Conservation (phyloP, 2,797 vertebrate genomes). For the Oreochromis mossambicus region DNA sequence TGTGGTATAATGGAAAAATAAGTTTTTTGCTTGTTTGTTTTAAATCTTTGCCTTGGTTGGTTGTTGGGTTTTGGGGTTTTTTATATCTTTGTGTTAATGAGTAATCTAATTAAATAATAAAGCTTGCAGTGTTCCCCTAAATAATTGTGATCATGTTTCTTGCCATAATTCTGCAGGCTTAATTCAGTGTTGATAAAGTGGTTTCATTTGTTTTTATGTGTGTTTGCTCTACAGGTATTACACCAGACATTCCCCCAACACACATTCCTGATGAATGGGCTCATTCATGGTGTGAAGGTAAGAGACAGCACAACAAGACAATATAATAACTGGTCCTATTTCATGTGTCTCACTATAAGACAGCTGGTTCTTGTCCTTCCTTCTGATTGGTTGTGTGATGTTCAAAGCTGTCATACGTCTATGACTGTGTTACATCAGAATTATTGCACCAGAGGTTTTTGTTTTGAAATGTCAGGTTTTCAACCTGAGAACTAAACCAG, state of each 20-base stretch:
- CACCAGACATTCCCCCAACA: constrained; percentile 91
- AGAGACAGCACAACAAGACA: constrained; percentile 4
- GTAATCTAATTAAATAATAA: not conserved
- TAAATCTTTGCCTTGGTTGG: not conserved
- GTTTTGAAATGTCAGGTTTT: not conserved
- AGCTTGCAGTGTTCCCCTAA: not conserved
- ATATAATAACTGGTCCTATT: not conserved
- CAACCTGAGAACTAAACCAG: not conserved
- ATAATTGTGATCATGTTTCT: not conserved
- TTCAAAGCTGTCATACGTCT: not conserved
- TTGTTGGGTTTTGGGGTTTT: not conserved
- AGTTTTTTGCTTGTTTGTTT: rapidly evolving
- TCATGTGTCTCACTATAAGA: not conserved
- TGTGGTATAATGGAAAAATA: not conserved
- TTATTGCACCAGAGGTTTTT: not conserved
- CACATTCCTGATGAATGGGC: constrained; percentile 92
- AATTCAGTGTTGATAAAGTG: not conserved
- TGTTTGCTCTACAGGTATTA: constrained; percentile 77
- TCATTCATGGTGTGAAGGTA: constrained; percentile 93
- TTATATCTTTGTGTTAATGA: not conserved
- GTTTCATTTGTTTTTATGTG: constrained; percentile 27
- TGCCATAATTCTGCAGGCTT: not conserved
- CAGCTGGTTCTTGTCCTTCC: not conserved
- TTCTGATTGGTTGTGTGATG: not conserved
- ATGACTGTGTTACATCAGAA: not conserved